These are phyloP conservation scores for Cheilosia vernalis DNA, from an alignment of 2,888 invertebrate genomes.

Conservation along the genomic window DNA sequence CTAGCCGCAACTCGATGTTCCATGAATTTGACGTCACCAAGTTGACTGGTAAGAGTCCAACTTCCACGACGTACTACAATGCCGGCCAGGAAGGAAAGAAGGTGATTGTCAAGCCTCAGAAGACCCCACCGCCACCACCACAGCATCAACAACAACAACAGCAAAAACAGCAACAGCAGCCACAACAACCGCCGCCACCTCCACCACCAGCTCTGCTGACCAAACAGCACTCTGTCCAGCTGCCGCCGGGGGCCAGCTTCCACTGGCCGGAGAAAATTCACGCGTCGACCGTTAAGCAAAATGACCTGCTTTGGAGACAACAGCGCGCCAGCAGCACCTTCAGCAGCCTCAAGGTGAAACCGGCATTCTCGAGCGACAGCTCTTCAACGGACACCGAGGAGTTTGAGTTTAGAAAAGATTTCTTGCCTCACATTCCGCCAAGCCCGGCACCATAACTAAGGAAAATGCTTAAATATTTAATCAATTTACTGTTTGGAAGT, in stretches of 20 bases:
- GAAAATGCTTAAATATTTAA: slow-evolving; percentile 83
- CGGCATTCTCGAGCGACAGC: slow-evolving; percentile 81
- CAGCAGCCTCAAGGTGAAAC: slow-evolving; percentile 75
- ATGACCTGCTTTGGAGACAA: slow-evolving; percentile 82
- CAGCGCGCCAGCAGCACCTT: slow-evolving; percentile 77
- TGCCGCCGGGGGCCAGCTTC: slow-evolving; percentile 78
- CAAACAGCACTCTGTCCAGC: slow-evolving; percentile 57
- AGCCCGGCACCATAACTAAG: slow-evolving; percentile 84
- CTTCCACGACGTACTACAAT: slow-evolving; percentile 79
- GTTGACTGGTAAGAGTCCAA: slow-evolving; percentile 84
- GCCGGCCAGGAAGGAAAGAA: slow-evolving; percentile 76
- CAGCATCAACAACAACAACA: slow-evolving; percentile 56
- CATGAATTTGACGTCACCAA: slow-evolving; percentile 83
- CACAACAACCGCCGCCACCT: slow-evolving; percentile 62
- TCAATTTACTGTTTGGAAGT: slow-evolving; percentile 81
- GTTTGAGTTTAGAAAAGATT: slow-evolving; percentile 82
- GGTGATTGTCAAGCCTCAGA: slow-evolving; percentile 57
- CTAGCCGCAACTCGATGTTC: slow-evolving; percentile 76
- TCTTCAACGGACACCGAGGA: slow-evolving; percentile 83
- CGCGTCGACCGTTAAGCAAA: slow-evolving; percentile 82
- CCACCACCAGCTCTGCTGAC: slow-evolving; percentile 67
- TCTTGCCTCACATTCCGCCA: slow-evolving; percentile 82
- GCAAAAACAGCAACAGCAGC: slow-evolving; percentile 35
- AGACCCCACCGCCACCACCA: slow-evolving; percentile 62
- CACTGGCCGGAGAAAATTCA: slow-evolving; percentile 84